Conservation (phyloP, 2,888 invertebrate genomes). For the Microctonus hyperodae region DNA sequence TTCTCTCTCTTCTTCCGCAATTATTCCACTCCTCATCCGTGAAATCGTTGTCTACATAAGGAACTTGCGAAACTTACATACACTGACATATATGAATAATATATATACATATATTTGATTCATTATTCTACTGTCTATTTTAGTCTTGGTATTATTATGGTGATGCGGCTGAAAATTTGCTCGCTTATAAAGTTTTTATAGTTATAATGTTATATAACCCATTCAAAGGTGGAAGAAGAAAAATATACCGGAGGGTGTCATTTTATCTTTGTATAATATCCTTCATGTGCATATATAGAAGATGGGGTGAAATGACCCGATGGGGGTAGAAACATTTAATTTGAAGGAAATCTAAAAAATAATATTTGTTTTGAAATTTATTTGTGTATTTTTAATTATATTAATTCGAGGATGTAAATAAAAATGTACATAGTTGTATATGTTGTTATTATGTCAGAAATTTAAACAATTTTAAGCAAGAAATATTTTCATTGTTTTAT, state of each 20-base stretch:
- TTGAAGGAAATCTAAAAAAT: no score
- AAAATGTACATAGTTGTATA: no score
- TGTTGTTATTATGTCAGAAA: no score
- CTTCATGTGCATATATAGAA: background rate
- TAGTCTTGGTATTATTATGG: background rate
- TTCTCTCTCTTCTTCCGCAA: slow-evolving; percentile 24
- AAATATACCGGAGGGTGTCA: background rate
- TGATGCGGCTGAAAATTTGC: background rate
- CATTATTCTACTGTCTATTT: background rate
- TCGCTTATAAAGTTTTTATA: background rate
- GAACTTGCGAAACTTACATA: slow-evolving; percentile 8
- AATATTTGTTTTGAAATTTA: no score
- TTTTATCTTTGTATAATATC: background rate
- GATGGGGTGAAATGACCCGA: no score
- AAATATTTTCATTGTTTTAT: background rate
- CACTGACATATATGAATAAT: background rate
- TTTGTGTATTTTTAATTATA: no score
- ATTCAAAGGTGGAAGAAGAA: background rate
- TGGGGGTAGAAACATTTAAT: no score
- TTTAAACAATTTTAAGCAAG: no score
- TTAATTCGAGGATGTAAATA: no score
- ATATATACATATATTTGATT: background rate
- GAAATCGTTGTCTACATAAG: slow-evolving; percentile 3
- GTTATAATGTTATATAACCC: background rate
- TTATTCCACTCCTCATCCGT: slow-evolving; percentile 21